Conservation (phyloP, 2,888 invertebrate genomes). For the Lithophane semibrunnea region DNA sequence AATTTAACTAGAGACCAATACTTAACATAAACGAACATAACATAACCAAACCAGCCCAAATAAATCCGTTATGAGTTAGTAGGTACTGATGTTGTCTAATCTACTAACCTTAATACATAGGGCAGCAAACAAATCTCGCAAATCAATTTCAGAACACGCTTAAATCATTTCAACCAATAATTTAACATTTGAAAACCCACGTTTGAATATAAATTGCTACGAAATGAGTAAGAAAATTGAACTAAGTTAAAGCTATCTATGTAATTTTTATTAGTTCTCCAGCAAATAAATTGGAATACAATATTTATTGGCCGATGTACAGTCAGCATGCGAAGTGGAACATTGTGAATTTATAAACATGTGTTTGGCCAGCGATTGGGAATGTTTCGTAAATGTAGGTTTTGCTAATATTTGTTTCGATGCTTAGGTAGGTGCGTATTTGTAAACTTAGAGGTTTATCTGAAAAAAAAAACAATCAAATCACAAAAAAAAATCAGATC, state of each 20-base stretch:
- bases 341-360: conserved; percentile 61
- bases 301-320: conserved; percentile 60
- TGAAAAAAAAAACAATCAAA: not conserved
- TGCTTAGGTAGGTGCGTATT: not conserved
- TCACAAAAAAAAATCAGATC: not conserved
- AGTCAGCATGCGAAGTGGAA: conserved; percentile 53
- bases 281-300: conserved; percentile 61
- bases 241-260: conserved; percentile 12
- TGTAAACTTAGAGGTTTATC: not conserved
- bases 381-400: conserved; percentile 1
- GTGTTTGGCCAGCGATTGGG: conserved; percentile 41
- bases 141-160: conserved; percentile 9
- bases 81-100: not conserved
- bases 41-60: not conserved
- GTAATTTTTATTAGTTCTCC: conserved; percentile 42
- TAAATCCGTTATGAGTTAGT: conserved; percentile 6
- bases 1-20: not conserved
- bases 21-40: no score
- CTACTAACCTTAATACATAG: conserved; percentile 3
- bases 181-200: not conserved
- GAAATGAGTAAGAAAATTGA: conserved; percentile 25
- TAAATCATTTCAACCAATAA: conserved; percentile 6
- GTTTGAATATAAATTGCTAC: conserved; percentile 32
- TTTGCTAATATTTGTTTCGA: not conserved
- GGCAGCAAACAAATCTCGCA: not conserved